Base-by-base conservation (phyloP, 2,888 invertebrate genomes). In the Tanaodytes sp. region DNA sequence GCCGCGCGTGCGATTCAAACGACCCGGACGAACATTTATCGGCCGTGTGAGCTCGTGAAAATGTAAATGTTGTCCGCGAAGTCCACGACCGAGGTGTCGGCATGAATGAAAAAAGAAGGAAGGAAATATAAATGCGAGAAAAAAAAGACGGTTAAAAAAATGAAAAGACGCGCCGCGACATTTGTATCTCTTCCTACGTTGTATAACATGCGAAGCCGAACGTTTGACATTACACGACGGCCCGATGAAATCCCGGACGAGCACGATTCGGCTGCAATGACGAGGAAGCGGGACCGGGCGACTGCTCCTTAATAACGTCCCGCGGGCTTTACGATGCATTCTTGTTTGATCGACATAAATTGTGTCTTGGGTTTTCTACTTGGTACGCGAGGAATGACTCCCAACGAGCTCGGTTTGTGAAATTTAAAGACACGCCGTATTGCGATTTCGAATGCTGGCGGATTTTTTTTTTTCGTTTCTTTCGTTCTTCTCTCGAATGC, bases 201-300 rank as follows among this genome's bases (percentile, higher is more conserved):
- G 45, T 45, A 45, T 51, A 51, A 43, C 43, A 18, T 42, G 36
- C 36, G 59, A 42, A 14, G 37, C 1, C 42, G 18, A 33, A 20
- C 37, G 49, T 42, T 59, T 36, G 49, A 36, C 49, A 43, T 59
- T 51, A 51, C 59, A 59, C 42, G 59, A 51, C 14, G 15, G 46
- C 5, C 20, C 20, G 43, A 14, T 33, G 40, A 20, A 16, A 27
- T 3, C 11, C 8, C 18, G 33, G 12, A 14, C 36, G 27, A 12
- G 43, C 36, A 43, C 23, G 39, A 49, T 37, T 59, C 37, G 49
- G 11, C 45, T 12, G 37, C 30, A 19, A 49, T 33, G 42, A 30
- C 20, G 18, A 37, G 45, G 27, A 36, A 46, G 15, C 27, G 14
- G 57, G 15, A 45, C 8, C 12, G 6, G 27, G 19, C 20, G 19